A percentile compares a stretch with the other conserved stretches of the same genome.
These are phyloP conservation scores for roundworm (Caenorhabditis elegans) DNA, from an alignment of 1,140 invertebrate species.

Conservation along the genomic window DNA sequence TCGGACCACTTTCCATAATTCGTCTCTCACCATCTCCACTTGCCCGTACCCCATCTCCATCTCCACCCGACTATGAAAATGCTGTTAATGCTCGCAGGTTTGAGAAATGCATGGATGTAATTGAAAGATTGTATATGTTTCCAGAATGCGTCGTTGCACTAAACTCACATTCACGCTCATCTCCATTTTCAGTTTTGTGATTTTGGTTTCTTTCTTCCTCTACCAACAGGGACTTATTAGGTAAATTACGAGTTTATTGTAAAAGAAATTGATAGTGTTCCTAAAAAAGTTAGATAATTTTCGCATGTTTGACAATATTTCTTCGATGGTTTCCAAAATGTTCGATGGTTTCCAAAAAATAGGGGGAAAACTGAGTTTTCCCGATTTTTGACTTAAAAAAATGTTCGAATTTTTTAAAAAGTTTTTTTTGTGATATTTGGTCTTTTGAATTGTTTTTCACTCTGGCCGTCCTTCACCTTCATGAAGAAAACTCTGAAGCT, in stretches of 20 bases:
- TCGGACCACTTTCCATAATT: constrained; percentile 43
- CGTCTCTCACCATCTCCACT: constrained; percentile 42
- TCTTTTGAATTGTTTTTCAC: too few species aligned
- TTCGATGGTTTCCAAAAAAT: too few species aligned
- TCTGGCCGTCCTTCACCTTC: too few species aligned
- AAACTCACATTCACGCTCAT: constrained; percentile 53
- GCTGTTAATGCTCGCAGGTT: constrained; percentile 39
- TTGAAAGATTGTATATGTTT: not conserved
- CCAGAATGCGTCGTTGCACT: constrained; percentile 38
- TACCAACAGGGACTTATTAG: constrained; percentile 62
- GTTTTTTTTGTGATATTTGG: too few species aligned
- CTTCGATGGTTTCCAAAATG: too few species aligned
- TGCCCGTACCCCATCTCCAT: constrained; percentile 40
- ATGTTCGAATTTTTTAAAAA: too few species aligned
- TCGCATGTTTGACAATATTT: not conserved
- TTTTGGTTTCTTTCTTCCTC: constrained; percentile 62
- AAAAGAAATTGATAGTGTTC: too few species aligned
- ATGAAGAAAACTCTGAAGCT: too few species aligned
- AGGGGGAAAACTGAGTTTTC: too few species aligned
- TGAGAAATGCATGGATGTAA: not conserved
- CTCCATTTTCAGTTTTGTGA: constrained; percentile 58
- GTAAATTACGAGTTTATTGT: too few species aligned
- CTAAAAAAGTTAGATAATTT: not conserved
- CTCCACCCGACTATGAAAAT: constrained; percentile 39
- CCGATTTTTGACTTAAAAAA: too few species aligned